Evolutionary conservation across 2,797 vertebrate genomes (phyloP).

Genomic region (Jordanella pulchra): DNA sequence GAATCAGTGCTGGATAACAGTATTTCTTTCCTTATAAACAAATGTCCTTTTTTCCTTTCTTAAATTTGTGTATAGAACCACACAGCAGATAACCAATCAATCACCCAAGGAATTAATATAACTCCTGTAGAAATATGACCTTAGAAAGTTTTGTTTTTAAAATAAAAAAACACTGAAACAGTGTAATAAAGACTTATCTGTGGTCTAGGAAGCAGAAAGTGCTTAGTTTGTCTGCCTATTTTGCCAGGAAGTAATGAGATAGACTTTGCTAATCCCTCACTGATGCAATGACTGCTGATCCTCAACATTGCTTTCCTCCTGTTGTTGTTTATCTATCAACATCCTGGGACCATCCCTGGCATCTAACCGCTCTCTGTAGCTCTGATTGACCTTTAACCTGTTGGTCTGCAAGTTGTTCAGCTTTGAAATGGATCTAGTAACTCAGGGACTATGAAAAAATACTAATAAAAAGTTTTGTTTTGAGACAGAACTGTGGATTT

Average conservation of each 20-base stretch:
- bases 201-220: constrained; percentile 71
- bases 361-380: constrained; percentile 51
- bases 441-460: constrained; percentile 26
- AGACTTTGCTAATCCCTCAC: constrained; percentile 74
- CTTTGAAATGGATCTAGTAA: constrained; percentile 26
- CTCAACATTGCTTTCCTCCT: constrained; percentile 61
- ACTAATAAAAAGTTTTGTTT: constrained; percentile 19
- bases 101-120: constrained; percentile 59
- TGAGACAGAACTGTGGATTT: neutral
- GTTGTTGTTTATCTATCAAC: constrained; percentile 68
- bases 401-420: constrained; percentile 55
- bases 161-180: constrained; percentile 44
- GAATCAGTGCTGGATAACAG: constrained; percentile 74
- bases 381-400: constrained; percentile 48
- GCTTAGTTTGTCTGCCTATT: constrained; percentile 71
- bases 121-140: constrained; percentile 64
- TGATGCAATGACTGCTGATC: constrained; percentile 76
- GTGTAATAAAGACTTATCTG: constrained; percentile 75
- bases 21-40: constrained; percentile 59
- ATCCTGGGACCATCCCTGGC: constrained; percentile 63
- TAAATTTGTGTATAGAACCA: neutral
- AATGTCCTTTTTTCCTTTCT: constrained; percentile 39
- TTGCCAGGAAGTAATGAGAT: constrained; percentile 74
- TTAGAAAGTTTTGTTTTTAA: constrained; percentile 36
- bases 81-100: constrained; percentile 66